Conservation (phyloP, 2,797 vertebrate genomes). For the Muraenolepis orangiensis region DNA sequence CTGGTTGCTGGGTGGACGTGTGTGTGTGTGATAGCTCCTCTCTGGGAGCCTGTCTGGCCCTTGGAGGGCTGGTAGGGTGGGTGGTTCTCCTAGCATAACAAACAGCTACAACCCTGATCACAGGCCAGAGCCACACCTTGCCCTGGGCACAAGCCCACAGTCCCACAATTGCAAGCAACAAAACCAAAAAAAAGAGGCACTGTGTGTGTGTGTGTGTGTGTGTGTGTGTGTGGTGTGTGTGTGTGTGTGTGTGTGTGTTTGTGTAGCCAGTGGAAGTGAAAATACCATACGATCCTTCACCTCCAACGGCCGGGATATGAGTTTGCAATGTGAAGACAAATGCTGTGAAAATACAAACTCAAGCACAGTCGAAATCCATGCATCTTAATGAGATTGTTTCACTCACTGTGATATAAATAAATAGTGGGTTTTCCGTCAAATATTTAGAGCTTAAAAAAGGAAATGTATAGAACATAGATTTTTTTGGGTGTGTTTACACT, state of each 20-base stretch:
- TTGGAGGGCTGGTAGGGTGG: not conserved
- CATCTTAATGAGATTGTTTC: not conserved
- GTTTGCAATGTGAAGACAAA: not conserved
- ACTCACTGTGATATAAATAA: not conserved
- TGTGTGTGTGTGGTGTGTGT: not conserved
- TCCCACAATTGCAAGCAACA: not conserved
- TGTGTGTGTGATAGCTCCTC: not conserved
- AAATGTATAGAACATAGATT: not conserved
- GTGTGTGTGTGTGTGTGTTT: not conserved
- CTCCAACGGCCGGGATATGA: not conserved
- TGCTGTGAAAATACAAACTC: not conserved
- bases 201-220: constrained; percentile 2
- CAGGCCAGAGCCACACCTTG: not conserved
- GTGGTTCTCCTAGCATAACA: not conserved
- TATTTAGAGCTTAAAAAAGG: not conserved
- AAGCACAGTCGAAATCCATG: not conserved
- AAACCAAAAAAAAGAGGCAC: not conserved
- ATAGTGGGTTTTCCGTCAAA: no score
- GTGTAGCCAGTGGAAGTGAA: not conserved
- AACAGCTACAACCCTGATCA: not conserved
- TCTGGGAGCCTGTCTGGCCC: not conserved
- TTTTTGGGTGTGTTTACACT: not conserved
- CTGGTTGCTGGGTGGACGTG: not conserved
- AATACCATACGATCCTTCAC: not conserved
- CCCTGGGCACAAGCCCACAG: not conserved